Percentiles rank a stretch among this genome's conserved stretches.
These are phyloP conservation scores for Hirtodrosophila alboralis DNA, from an alignment of 2,888 invertebrate species.

Conservation along the genomic window DNA sequence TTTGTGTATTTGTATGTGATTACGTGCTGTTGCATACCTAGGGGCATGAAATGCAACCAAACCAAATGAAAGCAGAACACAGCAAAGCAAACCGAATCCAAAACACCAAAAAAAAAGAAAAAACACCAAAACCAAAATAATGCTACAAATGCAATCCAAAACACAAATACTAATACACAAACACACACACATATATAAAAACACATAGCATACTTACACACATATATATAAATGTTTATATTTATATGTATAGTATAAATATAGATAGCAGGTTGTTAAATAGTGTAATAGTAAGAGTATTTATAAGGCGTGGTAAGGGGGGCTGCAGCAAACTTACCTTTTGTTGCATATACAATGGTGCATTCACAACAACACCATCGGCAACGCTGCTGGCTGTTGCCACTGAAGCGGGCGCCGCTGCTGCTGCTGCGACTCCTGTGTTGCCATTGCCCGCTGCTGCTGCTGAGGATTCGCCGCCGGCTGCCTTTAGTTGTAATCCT, in stretches of 20 bases:
- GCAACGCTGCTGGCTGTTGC: slow-evolving; percentile 67
- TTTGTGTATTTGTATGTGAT: slow-evolving; percentile 21
- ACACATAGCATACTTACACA: slow-evolving; percentile 20
- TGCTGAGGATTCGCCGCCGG: slow-evolving; percentile 64
- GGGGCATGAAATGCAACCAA: slow-evolving; percentile 19
- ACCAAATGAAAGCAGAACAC: slow-evolving; percentile 50
- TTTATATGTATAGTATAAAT: background rate
- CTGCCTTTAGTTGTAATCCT: slow-evolving; percentile 81
- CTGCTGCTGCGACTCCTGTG: slow-evolving; percentile 46
- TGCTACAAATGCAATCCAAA: slow-evolving; percentile 65
- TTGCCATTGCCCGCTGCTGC: slow-evolving; percentile 68
- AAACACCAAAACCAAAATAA: slow-evolving; percentile 56
- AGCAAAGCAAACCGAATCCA: slow-evolving; percentile 45
- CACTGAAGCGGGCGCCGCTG: slow-evolving; percentile 62
- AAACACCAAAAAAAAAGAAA: too few relatives aligned
- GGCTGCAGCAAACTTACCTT: slow-evolving; percentile 81
- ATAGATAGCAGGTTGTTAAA: slow-evolving; percentile 15
- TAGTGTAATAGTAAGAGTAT: slow-evolving; percentile 11
- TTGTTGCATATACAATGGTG: slow-evolving; percentile 83
- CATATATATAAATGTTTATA: background rate
- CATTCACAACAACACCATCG: slow-evolving; percentile 61
- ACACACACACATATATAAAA: slow-evolving; percentile 19
- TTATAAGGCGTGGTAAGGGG: too few relatives aligned
- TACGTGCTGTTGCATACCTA: slow-evolving; percentile 34
- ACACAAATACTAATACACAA: slow-evolving; percentile 26